Evolutionary conservation across 2,888 invertebrate species (phyloP).

Genomic region (Volucella inflata): DNA sequence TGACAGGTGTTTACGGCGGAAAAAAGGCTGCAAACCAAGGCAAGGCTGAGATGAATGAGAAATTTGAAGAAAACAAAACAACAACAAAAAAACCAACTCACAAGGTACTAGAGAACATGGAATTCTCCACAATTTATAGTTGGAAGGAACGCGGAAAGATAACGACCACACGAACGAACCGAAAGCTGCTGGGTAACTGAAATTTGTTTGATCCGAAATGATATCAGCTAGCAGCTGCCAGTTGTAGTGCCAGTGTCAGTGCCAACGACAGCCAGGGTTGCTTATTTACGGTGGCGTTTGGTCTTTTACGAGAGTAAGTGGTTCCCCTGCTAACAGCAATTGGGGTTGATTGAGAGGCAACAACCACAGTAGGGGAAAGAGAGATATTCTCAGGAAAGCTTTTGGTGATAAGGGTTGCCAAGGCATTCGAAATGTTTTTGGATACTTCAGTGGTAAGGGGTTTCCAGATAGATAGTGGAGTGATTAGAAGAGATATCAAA

Average conservation of each 20-base stretch:
- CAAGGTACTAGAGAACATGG: conserved; percentile 9
- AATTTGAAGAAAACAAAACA: conserved; percentile 44
- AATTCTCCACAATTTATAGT: conserved; percentile 62
- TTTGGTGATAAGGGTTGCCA: conserved; percentile 39
- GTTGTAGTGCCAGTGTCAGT: no score
- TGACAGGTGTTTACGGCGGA: background rate
- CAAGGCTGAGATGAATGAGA: no score
- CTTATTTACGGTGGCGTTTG: conserved; percentile 33
- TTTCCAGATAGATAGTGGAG: no score
- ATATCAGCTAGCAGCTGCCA: conserved; percentile 23
- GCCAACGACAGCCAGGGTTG: conserved; percentile 54
- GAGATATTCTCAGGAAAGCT: conserved; percentile 11
- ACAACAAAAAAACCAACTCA: conserved; percentile 32
- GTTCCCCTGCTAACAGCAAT: conserved; percentile 10
- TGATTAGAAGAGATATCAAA: no score
- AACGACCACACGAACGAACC: conserved; percentile 41
- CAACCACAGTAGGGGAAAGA: background rate
- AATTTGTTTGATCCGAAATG: conserved; percentile 61
- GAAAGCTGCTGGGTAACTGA: conserved; percentile 72
- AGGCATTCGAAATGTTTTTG: background rate
- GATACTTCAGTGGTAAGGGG: background rate
- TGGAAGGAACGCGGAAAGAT: conserved; percentile 36
- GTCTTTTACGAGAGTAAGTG: background rate
- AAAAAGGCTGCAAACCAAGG: background rate
- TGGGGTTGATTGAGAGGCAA: conserved; percentile 30